These are phyloP conservation scores for Pao palembangensis DNA, from an alignment of 2,113 vertebrate species.

Conservation along the genomic window DNA sequence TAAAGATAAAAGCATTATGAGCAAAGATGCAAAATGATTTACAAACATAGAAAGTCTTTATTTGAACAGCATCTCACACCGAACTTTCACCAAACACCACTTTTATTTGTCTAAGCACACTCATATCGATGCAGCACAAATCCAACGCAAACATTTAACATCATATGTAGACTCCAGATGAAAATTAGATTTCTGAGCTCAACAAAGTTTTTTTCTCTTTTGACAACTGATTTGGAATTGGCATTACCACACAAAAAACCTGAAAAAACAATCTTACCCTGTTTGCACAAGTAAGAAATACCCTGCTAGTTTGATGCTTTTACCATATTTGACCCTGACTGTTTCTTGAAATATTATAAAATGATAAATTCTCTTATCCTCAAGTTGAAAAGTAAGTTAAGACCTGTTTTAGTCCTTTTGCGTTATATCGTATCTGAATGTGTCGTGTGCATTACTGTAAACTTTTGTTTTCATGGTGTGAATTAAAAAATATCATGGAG, in stretches of 20 bases:
- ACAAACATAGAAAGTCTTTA: conserved; percentile 73
- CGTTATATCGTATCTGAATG: conserved; percentile 5
- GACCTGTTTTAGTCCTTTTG: conserved; percentile 15
- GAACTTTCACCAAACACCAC: conserved; percentile 16
- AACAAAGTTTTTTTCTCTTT: conserved; percentile 12
- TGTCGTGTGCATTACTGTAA: too few species aligned
- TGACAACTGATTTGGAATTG: conserved; percentile 28
- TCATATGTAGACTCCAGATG: conserved; percentile 56
- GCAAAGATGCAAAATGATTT: conserved; percentile 42
- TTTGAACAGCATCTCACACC: conserved; percentile 53
- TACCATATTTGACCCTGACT: conserved; percentile 6
- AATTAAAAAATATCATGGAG: too few species aligned
- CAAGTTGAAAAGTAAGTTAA: conserved; percentile 6
- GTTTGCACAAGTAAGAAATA: conserved; percentile 49
- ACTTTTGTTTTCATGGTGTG: too few species aligned
- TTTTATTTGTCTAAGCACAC: conserved; percentile 36
- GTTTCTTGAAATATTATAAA: conserved; percentile 32
- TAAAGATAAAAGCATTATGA: conserved; percentile 20
- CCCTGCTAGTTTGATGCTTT: conserved; percentile 12
- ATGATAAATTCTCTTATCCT: conserved; percentile 27
- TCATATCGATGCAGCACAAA: conserved; percentile 41
- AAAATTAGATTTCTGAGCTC: conserved; percentile 42
- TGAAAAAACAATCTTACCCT: conserved; percentile 44
- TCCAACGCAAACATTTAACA: conserved; percentile 40
- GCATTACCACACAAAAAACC: conserved; percentile 33